A percentile compares a stretch with the other conserved stretches of the same genome.
These are phyloP conservation scores for Mesocricetus auratus DNA, from an alignment of 2,113 vertebrate species.

Conservation along the genomic window DNA sequence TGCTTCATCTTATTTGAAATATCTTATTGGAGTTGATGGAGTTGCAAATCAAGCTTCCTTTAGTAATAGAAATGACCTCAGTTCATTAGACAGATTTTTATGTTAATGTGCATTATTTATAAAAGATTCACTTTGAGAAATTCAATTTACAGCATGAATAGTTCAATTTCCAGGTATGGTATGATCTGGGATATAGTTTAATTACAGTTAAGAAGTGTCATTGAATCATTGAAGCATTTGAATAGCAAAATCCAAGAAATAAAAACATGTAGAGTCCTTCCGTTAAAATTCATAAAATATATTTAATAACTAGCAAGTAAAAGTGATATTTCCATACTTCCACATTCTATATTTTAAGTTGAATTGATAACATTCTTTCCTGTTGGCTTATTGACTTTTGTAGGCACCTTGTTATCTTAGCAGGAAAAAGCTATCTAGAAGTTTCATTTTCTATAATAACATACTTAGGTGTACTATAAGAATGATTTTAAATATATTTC, in stretches of 20 bases:
- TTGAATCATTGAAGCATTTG: conserved; percentile 80
- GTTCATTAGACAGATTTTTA: conserved; percentile 80
- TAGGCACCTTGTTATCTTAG: background rate
- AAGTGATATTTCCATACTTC: conserved; percentile 29
- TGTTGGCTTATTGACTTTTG: conserved; percentile 67
- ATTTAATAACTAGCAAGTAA: conserved; percentile 65
- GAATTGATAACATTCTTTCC: conserved; percentile 54
- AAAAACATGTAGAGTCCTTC: conserved; percentile 75
- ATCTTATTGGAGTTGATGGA: conserved; percentile 72
- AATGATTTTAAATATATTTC: conserved; percentile 62
- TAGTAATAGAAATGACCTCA: conserved; percentile 80
- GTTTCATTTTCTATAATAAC: conserved; percentile 63
- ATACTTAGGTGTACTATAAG: conserved; percentile 29
- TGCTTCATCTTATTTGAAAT: conserved; percentile 64
- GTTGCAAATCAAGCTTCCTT: conserved; percentile 78
- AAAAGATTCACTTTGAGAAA: conserved; percentile 84
- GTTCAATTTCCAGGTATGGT: conserved; percentile 87
- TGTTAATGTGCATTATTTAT: conserved; percentile 85
- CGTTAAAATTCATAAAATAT: conserved; percentile 69
- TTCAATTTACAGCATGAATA: conserved; percentile 89
- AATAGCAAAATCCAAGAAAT: conserved; percentile 82
- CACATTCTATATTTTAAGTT: conserved; percentile 69
- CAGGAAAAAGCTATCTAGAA: background rate
- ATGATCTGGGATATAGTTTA: conserved; percentile 83
- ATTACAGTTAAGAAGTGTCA: conserved; percentile 86